Percentiles rank a stretch among this genome's conserved stretches.
phyloP scores from a whole-genome alignment of 1,140 invertebrate species.

The Drosophila obscura region DNA sequence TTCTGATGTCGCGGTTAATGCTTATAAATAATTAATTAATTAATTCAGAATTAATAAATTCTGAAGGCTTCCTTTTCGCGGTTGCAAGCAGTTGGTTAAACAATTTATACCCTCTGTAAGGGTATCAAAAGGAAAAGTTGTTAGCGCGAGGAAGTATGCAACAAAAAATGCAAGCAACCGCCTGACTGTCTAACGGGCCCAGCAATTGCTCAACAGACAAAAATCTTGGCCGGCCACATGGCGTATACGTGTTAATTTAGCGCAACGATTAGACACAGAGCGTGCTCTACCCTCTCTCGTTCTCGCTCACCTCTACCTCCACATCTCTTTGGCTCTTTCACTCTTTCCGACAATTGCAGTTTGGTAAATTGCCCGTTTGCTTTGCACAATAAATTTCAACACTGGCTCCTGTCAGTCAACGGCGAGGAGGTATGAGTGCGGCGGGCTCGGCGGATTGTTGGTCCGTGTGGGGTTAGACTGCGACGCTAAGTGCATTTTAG shows the following conservation, averaged over 20 bases:
- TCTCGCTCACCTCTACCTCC: background rate
- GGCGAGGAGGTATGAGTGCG: conserved; percentile 1
- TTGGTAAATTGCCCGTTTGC: conserved; percentile 73
- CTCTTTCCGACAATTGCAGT: conserved; percentile 36
- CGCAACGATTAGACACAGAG: conserved; percentile 67
- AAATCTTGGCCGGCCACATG: conserved; percentile 69
- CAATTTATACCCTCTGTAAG: too few relatives aligned
- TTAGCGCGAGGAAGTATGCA: conserved; percentile 8
- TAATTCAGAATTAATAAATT: too few relatives aligned
- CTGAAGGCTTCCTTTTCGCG: too few relatives aligned
- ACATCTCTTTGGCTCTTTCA: background rate
- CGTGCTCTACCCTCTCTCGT: background rate
- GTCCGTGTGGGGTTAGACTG: conserved; percentile 16
- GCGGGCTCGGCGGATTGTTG: conserved; percentile 5
- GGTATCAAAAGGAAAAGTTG: background rate
- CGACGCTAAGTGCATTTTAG: conserved; percentile 65
- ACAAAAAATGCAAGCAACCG: conserved; percentile 23
- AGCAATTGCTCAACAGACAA: conserved; percentile 55
- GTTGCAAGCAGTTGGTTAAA: too few relatives aligned
- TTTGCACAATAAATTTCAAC: conserved; percentile 70
- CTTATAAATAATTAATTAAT: too few relatives aligned
- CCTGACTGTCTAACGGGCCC: conserved; percentile 6
- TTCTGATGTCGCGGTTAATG: too few relatives aligned
- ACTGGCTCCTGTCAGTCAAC: conserved; percentile 58
- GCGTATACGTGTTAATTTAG: conserved; percentile 81